phyloP scores from a whole-genome alignment of 2,888 invertebrate genomes.

The Venusia cambrica region DNA sequence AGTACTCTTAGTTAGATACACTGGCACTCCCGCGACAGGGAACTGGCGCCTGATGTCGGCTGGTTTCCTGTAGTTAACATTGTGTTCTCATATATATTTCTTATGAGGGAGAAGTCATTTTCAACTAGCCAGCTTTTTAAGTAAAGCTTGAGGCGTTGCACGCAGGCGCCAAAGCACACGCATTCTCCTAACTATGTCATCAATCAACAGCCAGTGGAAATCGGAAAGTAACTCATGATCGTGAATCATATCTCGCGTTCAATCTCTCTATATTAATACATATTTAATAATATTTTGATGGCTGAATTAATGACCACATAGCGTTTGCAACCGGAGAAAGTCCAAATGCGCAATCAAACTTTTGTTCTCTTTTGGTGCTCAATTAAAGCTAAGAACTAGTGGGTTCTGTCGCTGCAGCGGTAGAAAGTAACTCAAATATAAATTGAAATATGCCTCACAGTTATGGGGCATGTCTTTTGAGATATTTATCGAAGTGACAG shows the following conservation, averaged over 20 bases:
- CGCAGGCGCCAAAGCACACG: conserved; percentile 20
- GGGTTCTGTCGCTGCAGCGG: conserved; percentile 21
- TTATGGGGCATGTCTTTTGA: conserved; percentile 37
- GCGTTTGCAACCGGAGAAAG: conserved; percentile 29
- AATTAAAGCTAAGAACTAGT: conserved; percentile 29
- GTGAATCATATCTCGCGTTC: conserved; percentile 40
- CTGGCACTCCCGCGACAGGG: no score
- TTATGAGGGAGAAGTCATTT: no score
- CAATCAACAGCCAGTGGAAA: conserved; percentile 36
- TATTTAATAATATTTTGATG: conserved; percentile 46
- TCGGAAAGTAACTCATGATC: conserved; percentile 40
- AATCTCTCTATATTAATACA: conserved; percentile 37
- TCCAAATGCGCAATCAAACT: conserved; percentile 18
- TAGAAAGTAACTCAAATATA: conserved; percentile 35
- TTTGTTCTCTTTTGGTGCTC: conserved; percentile 27
- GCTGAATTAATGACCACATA: conserved; percentile 38
- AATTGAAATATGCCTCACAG: conserved; percentile 39
- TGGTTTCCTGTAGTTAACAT: no score
- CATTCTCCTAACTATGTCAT: conserved; percentile 24
- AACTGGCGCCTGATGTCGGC: no score
- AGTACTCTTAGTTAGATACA: no score
- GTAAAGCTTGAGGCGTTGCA: conserved; percentile 10
- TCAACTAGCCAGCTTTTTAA: conserved; percentile 4
- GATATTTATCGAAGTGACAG: conserved; percentile 51
- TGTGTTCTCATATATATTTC: no score